These are phyloP conservation scores for Mesitornis unicolor DNA, from an alignment of 2,113 vertebrate species.

Conservation along the genomic window DNA sequence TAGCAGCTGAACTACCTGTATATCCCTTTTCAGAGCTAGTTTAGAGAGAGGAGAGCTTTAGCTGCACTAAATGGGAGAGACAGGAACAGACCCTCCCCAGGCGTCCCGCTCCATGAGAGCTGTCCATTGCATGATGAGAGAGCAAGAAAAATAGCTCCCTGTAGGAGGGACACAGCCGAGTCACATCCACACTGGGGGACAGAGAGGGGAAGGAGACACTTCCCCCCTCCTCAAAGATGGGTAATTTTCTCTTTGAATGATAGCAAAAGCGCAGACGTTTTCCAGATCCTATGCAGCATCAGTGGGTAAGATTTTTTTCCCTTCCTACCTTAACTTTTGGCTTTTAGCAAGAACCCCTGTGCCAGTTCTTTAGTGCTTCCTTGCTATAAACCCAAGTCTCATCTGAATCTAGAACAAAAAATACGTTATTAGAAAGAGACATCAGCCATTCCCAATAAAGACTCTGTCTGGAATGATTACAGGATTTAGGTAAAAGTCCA, in stretches of 20 bases:
- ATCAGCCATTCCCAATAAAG: not conserved
- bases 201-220: not conserved
- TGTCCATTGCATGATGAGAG: not conserved
- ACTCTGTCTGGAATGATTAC: not conserved
- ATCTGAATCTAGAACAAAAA: not conserved
- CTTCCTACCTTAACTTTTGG: not conserved
- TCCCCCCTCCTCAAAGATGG: not conserved
- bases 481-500: not conserved
- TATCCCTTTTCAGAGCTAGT: not conserved
- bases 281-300: not conserved
- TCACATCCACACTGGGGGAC: not conserved
- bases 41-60: not conserved
- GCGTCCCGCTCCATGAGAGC: not conserved
- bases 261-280: not conserved
- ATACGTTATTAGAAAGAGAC: not conserved
- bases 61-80: not conserved
- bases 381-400: constrained; percentile 25
- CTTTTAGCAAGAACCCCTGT: not conserved
- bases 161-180: not conserved
- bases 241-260: not conserved
- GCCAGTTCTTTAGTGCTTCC: not conserved
- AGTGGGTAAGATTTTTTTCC: not conserved
- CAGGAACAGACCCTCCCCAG: not conserved
- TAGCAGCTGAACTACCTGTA: not conserved
- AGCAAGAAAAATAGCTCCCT: not conserved